Evolutionary conservation across 2,888 invertebrate genomes (phyloP), one percentile per base, ranked within the genome.

Genomic region (Allacma fusca): DNA sequence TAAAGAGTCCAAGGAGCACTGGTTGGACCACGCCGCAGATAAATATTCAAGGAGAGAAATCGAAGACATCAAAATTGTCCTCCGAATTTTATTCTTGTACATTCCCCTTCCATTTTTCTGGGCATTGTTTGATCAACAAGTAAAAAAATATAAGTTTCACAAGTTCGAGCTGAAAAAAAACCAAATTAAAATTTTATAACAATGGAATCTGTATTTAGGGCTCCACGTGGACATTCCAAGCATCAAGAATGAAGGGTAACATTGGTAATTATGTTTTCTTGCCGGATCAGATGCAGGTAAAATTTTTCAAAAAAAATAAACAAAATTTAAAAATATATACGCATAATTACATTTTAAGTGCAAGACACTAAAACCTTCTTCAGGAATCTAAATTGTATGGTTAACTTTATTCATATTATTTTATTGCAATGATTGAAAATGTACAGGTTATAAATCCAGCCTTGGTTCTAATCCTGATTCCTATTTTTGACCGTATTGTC

Each of bases 61-160:
- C 0, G 86, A 88, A 0, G 93, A 93, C 83, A 91, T 93, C 88
- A 92, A 92, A 85, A 87, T 89, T 7, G 90, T 93, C 1, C 89
- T 91, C 82, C 89, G 90, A 5, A 91, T 93, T 71, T 86, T 93
- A 19, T 89, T 91, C 78, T 86, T 94, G 67, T 93, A 91, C 85
- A 87, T 93, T 0, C 94, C 94, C 0, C 88, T 93, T 69, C 93
- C 93, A 0, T 88, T 94, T 77, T 95, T 94, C 87, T 95, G 94
- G 94, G 92, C 93, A 0, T 88, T 87, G 85, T 90, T 88, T 85
- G 90, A 91, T 83, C 90, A 91, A 84, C 89, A 89, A 86, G 88
- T 87, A n/a, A n/a, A n/a, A n/a, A n/a, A n/a, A n/a, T n/a, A n/a
- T n/a, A n/a, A n/a, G n/a, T n/a, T n/a, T n/a, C n/a, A n/a, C n/a